A percentile compares a stretch with the other conserved stretches of the same genome.
Conservation (phyloP, 2,797 vertebrate species). For the Sebastolobus altivelis region DNA sequence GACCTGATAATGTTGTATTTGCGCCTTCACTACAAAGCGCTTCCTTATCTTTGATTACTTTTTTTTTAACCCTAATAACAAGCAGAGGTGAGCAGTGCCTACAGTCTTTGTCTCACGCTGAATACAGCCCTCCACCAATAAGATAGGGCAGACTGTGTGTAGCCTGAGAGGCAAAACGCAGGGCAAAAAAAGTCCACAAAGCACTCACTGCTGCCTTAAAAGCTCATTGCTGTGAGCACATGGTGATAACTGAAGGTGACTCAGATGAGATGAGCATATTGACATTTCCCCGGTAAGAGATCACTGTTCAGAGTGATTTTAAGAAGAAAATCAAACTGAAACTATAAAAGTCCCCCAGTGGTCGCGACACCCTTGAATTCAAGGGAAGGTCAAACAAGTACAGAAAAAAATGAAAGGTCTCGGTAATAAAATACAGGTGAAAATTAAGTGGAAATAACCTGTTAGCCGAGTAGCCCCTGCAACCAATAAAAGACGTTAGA, state of each 20-base stretch:
- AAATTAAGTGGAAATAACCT: not conserved
- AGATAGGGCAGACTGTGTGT: not conserved
- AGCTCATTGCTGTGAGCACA: not conserved
- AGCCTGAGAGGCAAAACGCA: not conserved
- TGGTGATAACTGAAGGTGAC: not conserved
- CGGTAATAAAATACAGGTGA: constrained; percentile 1
- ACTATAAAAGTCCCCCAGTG: not conserved
- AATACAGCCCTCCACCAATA: not conserved
- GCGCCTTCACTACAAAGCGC: not conserved
- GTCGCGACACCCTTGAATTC: not conserved
- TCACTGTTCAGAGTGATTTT: not conserved
- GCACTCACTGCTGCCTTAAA: not conserved
- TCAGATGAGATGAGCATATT: not conserved
- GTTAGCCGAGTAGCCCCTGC: not conserved
- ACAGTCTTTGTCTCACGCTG: not conserved
- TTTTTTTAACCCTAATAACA: not conserved
- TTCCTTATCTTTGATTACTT: not conserved
- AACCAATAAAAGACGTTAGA: constrained; percentile 1
- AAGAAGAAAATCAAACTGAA: not conserved
- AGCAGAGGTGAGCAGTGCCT: not conserved
- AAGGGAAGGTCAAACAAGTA: not conserved
- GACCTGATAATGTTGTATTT: not conserved
- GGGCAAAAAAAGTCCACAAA: not conserved
- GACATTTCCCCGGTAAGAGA: not conserved
- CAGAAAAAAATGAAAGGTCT: not conserved